Evolutionary conservation across 2,113 vertebrate species (phyloP), one percentile per base, ranked within the genome.

Genomic region (Mus pahari): DNA sequence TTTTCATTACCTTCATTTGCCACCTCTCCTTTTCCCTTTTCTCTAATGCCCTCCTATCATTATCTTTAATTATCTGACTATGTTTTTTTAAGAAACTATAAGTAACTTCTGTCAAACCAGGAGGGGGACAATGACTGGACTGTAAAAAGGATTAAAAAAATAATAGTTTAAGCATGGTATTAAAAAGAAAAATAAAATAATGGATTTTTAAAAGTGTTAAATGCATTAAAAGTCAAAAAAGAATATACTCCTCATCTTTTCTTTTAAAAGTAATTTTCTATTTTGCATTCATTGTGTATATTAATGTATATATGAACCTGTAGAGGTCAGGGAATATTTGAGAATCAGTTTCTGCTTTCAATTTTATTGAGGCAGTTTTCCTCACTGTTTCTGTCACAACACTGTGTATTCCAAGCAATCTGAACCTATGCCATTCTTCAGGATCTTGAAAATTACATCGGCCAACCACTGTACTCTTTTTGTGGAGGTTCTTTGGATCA

Each of bases 221-320:
- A 68, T 68, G 66, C 66, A 68, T 16, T 68, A 36, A 36, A 68
- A 68, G 33, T 31, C 31, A 68, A 14, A 66, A 68, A 92, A 39
- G 1, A 91, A 39, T 48, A 71, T 16, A 45, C 33, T 48, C 60
- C 39, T 19, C 33, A 10, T 45, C 90, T 81, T 84, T 64, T 42
- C 2, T 17, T 24, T 58, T 45, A 82, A 24, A 58, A 58, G 58
- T 42, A 42, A 83, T 3, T 42, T 42, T 22, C 22, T 42, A 17
- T 83, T 84, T 84, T 84, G 39, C 82, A 64, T 45, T 62, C n/a
- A 62, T 83, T 86, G 9, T 36, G 10, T 48, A 0, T 50, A 36
- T 36, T 22, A 0, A 3, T 22, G 17, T 36, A 12, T 36, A 11
- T 48, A 11, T 20, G 48, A 6, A 17, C 6, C 22, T 36, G 42